A percentile compares a stretch with the other conserved stretches of the same genome.
phyloP scores from a whole-genome alignment of 2,797 vertebrate genomes.

The Eidolon dupreanum region DNA sequence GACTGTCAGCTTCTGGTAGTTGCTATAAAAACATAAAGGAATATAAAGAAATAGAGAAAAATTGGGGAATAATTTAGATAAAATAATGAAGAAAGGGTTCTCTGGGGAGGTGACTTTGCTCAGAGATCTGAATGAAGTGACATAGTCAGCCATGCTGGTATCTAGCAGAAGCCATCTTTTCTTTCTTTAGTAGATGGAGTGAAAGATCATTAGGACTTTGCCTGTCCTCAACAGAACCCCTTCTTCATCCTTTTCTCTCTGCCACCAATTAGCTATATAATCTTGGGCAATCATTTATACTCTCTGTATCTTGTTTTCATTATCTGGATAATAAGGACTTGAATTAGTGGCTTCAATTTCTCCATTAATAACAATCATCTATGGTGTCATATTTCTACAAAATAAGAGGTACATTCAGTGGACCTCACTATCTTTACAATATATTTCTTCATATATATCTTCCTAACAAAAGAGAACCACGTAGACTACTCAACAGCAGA shows the following conservation, averaged over 20 bases:
- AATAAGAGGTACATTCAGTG: conserved; percentile 52
- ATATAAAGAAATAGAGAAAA: not conserved
- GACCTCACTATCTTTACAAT: not conserved
- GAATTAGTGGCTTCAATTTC: not conserved
- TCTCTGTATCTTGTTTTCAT: not conserved
- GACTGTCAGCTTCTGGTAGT: not conserved
- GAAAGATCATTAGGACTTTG: not conserved
- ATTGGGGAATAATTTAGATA: not conserved
- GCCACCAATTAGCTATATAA: not conserved
- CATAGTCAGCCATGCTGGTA: not conserved
- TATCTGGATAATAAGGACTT: not conserved
- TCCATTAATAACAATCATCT: not conserved
- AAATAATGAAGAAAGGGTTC: not conserved
- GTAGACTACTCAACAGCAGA: conserved; percentile 57
- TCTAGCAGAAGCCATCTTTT: too few species aligned
- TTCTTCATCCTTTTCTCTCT: not conserved
- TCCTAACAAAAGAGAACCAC: conserved; percentile 57
- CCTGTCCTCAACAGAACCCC: not conserved
- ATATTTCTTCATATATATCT: not conserved
- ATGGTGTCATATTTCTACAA: not conserved
- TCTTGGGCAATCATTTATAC: not conserved
- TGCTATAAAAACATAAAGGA: not conserved
- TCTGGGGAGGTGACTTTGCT: not conserved
- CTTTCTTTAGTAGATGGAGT: too few species aligned
- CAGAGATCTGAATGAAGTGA: not conserved